phyloP scores from a whole-genome alignment of 1,140 invertebrate species.

The Drosophila auraria region DNA sequence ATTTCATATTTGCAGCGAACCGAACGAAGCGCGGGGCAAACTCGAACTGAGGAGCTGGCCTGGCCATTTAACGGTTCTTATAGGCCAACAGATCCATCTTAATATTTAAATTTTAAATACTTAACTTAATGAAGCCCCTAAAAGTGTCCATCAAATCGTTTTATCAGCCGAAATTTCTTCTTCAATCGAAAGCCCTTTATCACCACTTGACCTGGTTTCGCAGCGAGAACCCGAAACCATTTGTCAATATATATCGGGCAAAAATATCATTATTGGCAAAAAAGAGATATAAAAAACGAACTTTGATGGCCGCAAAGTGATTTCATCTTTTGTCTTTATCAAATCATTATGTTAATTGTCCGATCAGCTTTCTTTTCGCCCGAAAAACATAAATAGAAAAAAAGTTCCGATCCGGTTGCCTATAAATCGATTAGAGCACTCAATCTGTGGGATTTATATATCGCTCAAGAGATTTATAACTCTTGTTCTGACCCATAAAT shows the following conservation, averaged over 20 bases:
- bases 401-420: not conserved
- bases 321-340: conserved; percentile 46
- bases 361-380: conserved; percentile 38
- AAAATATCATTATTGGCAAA: conserved; percentile 29
- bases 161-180: conserved; percentile 59
- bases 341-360: conserved; percentile 43
- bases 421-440: conserved; percentile 25
- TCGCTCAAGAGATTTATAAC: conserved; percentile 14
- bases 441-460: conserved; percentile 13
- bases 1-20: conserved; percentile 64
- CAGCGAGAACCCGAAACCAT: conserved; percentile 47
- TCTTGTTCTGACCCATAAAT: conserved; percentile 10
- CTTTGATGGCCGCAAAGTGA: conserved; percentile 24
- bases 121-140: conserved; percentile 53
- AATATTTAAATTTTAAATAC: conserved; percentile 31
- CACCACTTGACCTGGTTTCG: conserved; percentile 61
- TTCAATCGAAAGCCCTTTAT: conserved; percentile 53
- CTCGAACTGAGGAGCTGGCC: conserved; percentile 49
- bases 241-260: conserved; percentile 63
- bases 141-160: conserved; percentile 65
- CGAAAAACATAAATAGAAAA: conserved; percentile 5
- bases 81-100: conserved; percentile 48
- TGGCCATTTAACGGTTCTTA: conserved; percentile 62
- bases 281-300: not conserved
- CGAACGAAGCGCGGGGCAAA: conserved; percentile 58